Evolutionary conservation across 2,888 invertebrate genomes (phyloP).

Genomic region (Sesamia inferens): DNA sequence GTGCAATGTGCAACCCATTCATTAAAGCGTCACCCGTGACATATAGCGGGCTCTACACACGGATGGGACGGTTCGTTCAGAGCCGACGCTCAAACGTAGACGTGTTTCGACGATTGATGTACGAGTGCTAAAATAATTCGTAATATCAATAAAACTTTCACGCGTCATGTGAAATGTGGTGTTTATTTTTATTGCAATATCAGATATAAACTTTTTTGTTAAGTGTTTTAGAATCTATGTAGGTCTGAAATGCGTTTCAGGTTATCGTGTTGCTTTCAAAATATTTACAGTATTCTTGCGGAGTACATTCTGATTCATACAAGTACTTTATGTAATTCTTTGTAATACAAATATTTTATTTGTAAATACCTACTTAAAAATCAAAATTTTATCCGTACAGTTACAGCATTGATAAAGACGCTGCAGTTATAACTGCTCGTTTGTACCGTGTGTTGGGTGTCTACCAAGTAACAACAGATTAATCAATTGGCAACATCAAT

Average conservation of each 20-base stretch:
- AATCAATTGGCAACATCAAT: conserved; percentile 66
- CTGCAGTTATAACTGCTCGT: conserved; percentile 41
- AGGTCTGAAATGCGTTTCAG: conserved; percentile 46
- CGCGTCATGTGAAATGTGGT: conserved; percentile 55
- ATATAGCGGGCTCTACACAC: conserved; percentile 57
- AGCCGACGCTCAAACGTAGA: conserved; percentile 14
- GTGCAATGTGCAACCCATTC: conserved; percentile 75
- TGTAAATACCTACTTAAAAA: neutral
- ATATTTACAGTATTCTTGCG: conserved; percentile 46
- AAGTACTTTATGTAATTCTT: conserved; percentile 46
- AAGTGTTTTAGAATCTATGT: conserved; percentile 50
- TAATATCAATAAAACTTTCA: conserved; percentile 62
- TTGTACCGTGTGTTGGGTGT: conserved; percentile 55
- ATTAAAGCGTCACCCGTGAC: conserved; percentile 72
- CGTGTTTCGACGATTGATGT: conserved; percentile 54
- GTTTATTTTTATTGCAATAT: conserved; percentile 63
- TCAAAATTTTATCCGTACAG: neutral
- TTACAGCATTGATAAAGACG: conserved; percentile 18
- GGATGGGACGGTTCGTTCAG: conserved; percentile 35
- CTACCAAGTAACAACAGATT: conserved; percentile 63
- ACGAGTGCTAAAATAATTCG: conserved; percentile 54
- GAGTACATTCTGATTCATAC: conserved; percentile 50
- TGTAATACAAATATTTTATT: conserved; percentile 20
- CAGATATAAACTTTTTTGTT: conserved; percentile 59
- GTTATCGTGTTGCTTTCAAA: conserved; percentile 46